These are phyloP conservation scores for Pterostichus niger DNA, from an alignment of 2,888 invertebrate species.

Conservation along the genomic window DNA sequence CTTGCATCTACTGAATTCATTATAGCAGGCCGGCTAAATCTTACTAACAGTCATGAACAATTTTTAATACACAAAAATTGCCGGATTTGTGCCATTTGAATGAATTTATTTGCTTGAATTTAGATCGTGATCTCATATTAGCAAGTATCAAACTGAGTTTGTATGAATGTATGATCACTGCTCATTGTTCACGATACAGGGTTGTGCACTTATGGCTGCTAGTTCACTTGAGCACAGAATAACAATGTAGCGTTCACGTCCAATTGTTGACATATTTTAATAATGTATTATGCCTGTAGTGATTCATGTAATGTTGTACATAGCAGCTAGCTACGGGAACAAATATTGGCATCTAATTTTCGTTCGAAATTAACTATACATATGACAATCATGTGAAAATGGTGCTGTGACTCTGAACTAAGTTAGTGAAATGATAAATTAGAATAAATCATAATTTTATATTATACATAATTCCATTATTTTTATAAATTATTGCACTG, in stretches of 20 bases:
- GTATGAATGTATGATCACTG: constrained; percentile 38
- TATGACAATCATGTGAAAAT: constrained; percentile 67
- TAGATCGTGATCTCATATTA: constrained; percentile 48
- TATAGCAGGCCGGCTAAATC: constrained; percentile 30
- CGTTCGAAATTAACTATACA: constrained; percentile 43
- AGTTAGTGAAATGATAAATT: constrained; percentile 61
- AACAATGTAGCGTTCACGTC: constrained; percentile 5
- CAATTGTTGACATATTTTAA: constrained; percentile 21
- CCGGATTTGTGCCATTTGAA: constrained; percentile 62
- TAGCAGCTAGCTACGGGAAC: constrained; percentile 52
- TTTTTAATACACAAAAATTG: constrained; percentile 56
- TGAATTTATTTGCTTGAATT: constrained; percentile 34
- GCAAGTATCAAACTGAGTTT: constrained; percentile 19
- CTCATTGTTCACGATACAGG: constrained; percentile 45
- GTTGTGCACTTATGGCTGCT: constrained; percentile 50
- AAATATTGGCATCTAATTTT: constrained; percentile 59
- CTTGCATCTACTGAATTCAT: constrained; percentile 24
- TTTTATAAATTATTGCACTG: constrained; percentile 65
- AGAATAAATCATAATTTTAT: constrained; percentile 68
- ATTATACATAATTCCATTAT: constrained; percentile 64
- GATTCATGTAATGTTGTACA: constrained; percentile 26
- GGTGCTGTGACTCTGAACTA: constrained; percentile 66
- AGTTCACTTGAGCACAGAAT: constrained; percentile 28
- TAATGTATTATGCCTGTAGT: constrained; percentile 44
- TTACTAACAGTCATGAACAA: constrained; percentile 50